Evolutionary conservation across 2,888 invertebrate genomes (phyloP), one percentile per base, ranked within the genome.

Genomic region (Pristionchus japonicus): DNA sequence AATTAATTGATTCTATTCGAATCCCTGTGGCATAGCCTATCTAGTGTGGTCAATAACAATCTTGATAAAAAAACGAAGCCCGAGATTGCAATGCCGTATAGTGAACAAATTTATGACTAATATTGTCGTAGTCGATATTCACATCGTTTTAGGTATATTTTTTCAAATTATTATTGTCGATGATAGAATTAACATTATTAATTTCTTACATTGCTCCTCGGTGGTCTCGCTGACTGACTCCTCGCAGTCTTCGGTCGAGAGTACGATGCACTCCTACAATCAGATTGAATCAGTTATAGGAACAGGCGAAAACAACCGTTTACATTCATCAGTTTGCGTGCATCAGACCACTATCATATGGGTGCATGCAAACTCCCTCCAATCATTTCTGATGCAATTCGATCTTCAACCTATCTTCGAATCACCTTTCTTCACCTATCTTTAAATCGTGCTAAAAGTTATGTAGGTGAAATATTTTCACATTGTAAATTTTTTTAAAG

Each of bases 161-260:
- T 52, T 52, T 52, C 17, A 52, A 52, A 52, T 15, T 20, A 52
- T 52, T 52, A 57, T 57, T 57, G 9, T 57, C 4, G n/a, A 57
- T 20, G 9, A 2, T 6, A 57, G 3, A 17, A 17, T 52, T 52
- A 52, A 3, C 23, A 20, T 57, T n/a, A 57, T 23, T n/a, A 70
- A 70, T 70, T 15, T 43, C 85, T 85, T 17, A 85, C 85, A 85
- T 85, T 85, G 47, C 85, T 85, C n/a, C 85, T 40, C 0, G 85
- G 85, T 2, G 85, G 85, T 6, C 85, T 23, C 3, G 85, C 85
- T 20, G 85, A 85, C 23, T 27, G 85, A 64, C 85, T 85, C 9
- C 85, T 61, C 27, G 31, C 15, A 27, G 40, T 40, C 83, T 85
- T 85, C 61, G 85, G 85, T 27, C 85, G 85, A 43, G 61, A 64